phyloP scores from a whole-genome alignment of 2,888 invertebrate genomes.

The Endomychus coccineus region DNA sequence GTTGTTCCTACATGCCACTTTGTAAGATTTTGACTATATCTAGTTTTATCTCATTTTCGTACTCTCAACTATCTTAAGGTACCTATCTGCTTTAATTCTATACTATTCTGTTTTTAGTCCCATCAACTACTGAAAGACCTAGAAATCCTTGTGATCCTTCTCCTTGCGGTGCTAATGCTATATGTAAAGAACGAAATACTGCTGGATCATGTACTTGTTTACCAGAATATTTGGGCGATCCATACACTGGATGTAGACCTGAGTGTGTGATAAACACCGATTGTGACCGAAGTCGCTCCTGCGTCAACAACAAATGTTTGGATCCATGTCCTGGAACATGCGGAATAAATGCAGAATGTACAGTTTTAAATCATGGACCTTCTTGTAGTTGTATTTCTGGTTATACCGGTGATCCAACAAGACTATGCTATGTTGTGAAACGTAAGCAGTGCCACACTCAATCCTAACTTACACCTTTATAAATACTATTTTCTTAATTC shows the following conservation, averaged over 20 bases:
- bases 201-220: constrained; percentile 59
- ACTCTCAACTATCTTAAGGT: background rate
- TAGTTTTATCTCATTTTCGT: constrained; percentile 6
- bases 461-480: background rate
- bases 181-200: constrained; percentile 56
- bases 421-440: constrained; percentile 40
- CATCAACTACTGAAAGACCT: constrained; percentile 43
- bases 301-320: constrained; percentile 59
- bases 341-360: constrained; percentile 52
- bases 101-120: too few relatives aligned
- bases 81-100: background rate
- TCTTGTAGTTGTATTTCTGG: constrained; percentile 55
- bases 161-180: constrained; percentile 61
- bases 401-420: constrained; percentile 55
- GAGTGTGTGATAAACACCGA: constrained; percentile 62
- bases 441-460: constrained; percentile 31
- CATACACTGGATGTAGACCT: constrained; percentile 58
- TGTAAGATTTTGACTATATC: constrained; percentile 46
- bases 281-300: constrained; percentile 56
- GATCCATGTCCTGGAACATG: constrained; percentile 55
- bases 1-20: constrained; percentile 49
- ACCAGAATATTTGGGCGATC: constrained; percentile 57
- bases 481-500: constrained; percentile 1
- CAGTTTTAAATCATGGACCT: constrained; percentile 59
- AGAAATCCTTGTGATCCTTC: constrained; percentile 54